These are phyloP conservation scores for Vireo altiloquus DNA, from an alignment of 2,113 vertebrate species.

Conservation along the genomic window DNA sequence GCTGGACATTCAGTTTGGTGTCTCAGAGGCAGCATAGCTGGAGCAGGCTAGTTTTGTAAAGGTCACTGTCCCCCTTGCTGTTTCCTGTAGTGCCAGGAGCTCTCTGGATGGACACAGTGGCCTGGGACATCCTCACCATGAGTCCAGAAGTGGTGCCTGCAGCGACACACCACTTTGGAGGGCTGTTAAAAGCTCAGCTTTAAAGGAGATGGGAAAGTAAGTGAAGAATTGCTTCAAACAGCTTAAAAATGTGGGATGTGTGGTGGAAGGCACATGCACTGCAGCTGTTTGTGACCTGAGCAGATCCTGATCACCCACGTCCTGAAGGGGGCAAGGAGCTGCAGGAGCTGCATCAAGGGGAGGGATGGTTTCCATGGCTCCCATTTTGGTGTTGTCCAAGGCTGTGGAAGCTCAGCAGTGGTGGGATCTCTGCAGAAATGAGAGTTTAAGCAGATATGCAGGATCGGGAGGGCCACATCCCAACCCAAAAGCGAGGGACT, in stretches of 20 bases:
- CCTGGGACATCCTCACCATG: neutral
- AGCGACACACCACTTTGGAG: rapidly evolving
- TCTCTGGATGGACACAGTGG: neutral
- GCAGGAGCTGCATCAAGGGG: neutral
- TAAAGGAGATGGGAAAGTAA: neutral
- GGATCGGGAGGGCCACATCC: neutral
- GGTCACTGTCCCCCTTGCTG: neutral
- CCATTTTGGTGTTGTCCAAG: neutral
- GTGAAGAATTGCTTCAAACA: neutral
- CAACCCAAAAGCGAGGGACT: rapidly evolving
- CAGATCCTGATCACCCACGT: neutral
- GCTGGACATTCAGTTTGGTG: neutral
- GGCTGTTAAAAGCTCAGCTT: neutral
- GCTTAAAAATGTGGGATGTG: neutral
- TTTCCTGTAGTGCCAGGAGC: neutral
- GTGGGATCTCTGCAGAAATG: neutral
- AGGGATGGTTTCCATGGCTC: neutral
- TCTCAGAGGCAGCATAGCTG: neutral
- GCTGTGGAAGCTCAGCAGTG: rapidly evolving
- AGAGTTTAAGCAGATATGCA: neutral
- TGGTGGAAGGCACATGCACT: neutral
- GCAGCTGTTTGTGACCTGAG: neutral
- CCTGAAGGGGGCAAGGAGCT: neutral
- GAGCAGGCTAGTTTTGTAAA: neutral
- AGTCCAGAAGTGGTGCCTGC: neutral